A percentile compares a stretch with the other conserved stretches of the same genome.
These are phyloP conservation scores for Hydra vulgaris DNA, from an alignment of 30 jellyfish, hydroid and myxozoan species.

Conservation along the genomic window DNA sequence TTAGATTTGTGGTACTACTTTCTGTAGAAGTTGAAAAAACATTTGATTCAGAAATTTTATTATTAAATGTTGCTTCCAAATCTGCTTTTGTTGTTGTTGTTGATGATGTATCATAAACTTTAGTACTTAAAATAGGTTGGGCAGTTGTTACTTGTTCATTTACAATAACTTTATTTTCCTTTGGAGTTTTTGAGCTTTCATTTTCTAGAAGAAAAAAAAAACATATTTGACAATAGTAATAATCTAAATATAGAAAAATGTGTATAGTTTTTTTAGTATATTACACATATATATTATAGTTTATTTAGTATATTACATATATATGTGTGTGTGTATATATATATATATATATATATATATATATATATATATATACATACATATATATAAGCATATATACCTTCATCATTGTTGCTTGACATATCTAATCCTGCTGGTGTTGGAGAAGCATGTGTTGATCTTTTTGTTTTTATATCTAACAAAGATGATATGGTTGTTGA, in stretches of 20 bases:
- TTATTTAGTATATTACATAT: no score
- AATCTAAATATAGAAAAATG: no score
- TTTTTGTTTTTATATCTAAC: not conserved
- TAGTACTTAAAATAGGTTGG: not conserved
- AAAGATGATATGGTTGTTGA: not conserved
- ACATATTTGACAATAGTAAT: not conserved
- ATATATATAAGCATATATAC: not conserved
- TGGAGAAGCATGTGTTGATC: constrained; percentile 2
- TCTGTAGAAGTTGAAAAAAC: not conserved
- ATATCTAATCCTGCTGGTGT: constrained; percentile 14
- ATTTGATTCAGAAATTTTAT: not conserved
- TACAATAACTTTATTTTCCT: not conserved
- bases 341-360: no score
- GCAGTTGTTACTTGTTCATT: constrained; percentile 1
- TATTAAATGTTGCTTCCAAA: not conserved
- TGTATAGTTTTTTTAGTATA: no score
- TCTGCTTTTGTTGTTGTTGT: not conserved
- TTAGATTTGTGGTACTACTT: not conserved
- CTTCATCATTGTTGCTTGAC: not conserved
- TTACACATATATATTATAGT: no score
- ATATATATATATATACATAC: not conserved
- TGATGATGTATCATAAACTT: not conserved
- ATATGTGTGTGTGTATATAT: no score
- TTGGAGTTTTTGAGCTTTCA: not conserved
- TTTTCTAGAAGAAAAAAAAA: not conserved